Evolutionary conservation across 23 tunicate genomes (phyloP).

Genomic region (Halocynthia roretzi): DNA sequence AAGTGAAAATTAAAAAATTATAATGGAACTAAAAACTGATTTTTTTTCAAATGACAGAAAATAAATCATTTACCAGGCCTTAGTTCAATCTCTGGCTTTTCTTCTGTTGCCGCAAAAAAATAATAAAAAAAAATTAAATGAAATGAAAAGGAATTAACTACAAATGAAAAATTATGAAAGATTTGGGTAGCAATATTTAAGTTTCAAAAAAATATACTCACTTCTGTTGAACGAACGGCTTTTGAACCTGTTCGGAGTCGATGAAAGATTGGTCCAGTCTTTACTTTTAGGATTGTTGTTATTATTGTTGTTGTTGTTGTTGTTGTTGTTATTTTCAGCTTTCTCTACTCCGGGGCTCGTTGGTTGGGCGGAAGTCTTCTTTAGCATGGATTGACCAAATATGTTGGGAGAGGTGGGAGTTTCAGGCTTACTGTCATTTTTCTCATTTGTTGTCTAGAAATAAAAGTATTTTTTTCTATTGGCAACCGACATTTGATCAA

Average conservation of each 20-base stretch:
- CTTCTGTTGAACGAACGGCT: constrained; percentile 21
- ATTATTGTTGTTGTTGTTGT: constrained; percentile 16
- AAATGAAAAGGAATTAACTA: not conserved
- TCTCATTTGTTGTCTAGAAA: not conserved
- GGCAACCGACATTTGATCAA: too few relatives aligned
- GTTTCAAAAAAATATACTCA: not conserved
- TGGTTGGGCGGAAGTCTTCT: constrained; percentile 12
- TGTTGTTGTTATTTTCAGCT: constrained; percentile 30
- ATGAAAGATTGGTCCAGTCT: not conserved
- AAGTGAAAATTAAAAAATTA: too few relatives aligned
- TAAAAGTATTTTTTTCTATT: too few relatives aligned
- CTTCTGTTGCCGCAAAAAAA: not conserved
- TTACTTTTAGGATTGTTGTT: too few relatives aligned
- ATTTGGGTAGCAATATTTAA: not conserved
- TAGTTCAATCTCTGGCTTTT: not conserved
- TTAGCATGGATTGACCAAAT: constrained; percentile 40
- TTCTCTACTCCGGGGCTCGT: constrained; percentile 4
- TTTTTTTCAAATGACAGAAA: too few relatives aligned
- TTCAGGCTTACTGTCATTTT: not conserved
- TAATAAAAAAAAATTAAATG: not conserved
- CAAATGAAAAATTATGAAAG: not conserved
- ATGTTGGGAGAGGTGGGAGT: constrained; percentile 1
- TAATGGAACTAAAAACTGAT: not conserved
- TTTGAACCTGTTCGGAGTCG: constrained; percentile 7
- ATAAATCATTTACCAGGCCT: not conserved